Evolutionary conservation across 2,888 invertebrate species (phyloP).

Genomic region (Perdita meconis): DNA sequence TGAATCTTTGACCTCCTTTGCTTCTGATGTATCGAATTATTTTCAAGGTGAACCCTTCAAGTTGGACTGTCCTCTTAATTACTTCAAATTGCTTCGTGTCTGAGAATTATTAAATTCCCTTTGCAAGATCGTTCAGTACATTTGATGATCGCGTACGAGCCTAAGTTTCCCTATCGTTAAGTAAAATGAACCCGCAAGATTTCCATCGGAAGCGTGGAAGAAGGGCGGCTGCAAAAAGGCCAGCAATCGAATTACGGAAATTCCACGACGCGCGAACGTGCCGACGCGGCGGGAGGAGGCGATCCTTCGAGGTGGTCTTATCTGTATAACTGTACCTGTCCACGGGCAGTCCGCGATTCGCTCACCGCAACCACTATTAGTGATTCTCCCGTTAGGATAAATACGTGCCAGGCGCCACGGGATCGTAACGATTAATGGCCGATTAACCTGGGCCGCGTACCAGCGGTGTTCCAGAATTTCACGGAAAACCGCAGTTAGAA

Average conservation of each 20-base stretch:
- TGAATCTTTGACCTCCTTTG: no score
- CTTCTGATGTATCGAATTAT: no score
- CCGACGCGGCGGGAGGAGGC: constrained; percentile 51
- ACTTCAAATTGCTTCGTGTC: no score
- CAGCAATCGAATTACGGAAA: constrained; percentile 37
- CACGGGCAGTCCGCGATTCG: constrained; percentile 57
- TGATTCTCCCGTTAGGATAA: constrained; percentile 78
- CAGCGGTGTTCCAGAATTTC: constrained; percentile 50
- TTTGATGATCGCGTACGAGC: no score
- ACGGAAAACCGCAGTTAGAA: constrained; percentile 46
- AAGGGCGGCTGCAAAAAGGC: not conserved
- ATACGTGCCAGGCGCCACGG: constrained; percentile 70
- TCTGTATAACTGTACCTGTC: constrained; percentile 71
- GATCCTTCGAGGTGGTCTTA: constrained; percentile 69
- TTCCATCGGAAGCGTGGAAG: not conserved
- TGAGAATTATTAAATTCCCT: no score
- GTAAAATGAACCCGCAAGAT: not conserved
- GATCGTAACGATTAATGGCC: constrained; percentile 67
- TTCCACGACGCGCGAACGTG: constrained; percentile 44
- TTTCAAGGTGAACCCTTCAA: no score
- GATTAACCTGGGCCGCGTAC: constrained; percentile 59
- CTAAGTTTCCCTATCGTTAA: no score
- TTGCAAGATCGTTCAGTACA: no score
- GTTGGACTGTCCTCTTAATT: no score
- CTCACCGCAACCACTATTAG: constrained; percentile 70